Base-by-base conservation (phyloP, 1,140 invertebrate genomes). In the Conus ventricosus region DNA sequence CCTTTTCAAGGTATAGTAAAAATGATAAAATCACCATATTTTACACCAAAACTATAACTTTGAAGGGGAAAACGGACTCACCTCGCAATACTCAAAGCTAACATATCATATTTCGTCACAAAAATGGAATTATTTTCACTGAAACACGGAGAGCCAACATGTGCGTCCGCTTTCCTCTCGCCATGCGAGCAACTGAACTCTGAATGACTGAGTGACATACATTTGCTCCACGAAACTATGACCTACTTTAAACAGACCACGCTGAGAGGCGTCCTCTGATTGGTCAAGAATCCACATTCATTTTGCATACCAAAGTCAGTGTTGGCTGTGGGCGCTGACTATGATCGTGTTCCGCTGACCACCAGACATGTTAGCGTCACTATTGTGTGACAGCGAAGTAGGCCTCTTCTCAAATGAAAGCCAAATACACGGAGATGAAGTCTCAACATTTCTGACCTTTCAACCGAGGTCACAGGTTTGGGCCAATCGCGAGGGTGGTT, bases 201-300 rank as follows among this genome's bases (percentile, higher is more conserved):
- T 78, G 20, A 87, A 87, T 87, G 85, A 87, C 85, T 78, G 85
- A 87, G 85, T 87, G 85, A 87, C 85, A 87, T 78, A 87, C 71
- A 87, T 87, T 87, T 87, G 71, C 75, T 87, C 25, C 39, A 27
- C 71, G 75, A 87, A 87, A 87, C 67, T 85, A 78, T 87, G 85
- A 87, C 85, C 85, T 87, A 87, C 51, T 87, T 87, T 57, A 53
- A 71, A 87, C 71, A 11, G 13, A 71, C 2, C 67, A 71, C 85
- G n/a, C 71, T 71, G 60, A 87, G 85, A 78, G 54, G 51, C 85
- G 85, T 54, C 71, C 57, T 87, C 23, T 87, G 85, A 87, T 87
- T 87, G 85, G 85, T 78, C 75, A 80, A 78, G 15, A 53, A n/a
- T 78, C 71, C 55, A 71, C 20, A 78, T 39, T 11, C 75, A 17